Evolutionary conservation across 2,113 vertebrate species (phyloP).

Genomic region (Malurus melanocephalus): DNA sequence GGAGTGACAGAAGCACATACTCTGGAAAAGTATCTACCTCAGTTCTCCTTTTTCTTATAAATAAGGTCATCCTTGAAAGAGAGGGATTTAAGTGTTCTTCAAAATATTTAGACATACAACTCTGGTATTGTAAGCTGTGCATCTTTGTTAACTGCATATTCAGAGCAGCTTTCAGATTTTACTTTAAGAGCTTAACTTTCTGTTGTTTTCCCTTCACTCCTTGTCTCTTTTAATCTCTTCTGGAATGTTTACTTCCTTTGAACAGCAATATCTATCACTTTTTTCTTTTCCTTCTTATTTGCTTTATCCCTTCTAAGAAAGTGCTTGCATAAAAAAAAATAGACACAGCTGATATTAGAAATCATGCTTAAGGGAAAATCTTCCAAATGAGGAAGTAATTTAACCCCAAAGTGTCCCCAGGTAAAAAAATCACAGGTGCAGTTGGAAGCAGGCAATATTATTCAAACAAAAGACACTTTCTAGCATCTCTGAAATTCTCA

Average conservation of each 20-base stretch:
- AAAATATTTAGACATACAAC: not conserved
- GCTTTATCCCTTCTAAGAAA: not conserved
- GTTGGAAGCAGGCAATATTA: not conserved
- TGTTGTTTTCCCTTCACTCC: not conserved
- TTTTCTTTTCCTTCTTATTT: not conserved
- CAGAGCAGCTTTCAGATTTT: not conserved
- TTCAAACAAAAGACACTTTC: not conserved
- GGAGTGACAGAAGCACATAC: not conserved
- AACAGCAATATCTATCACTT: not conserved
- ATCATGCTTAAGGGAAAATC: not conserved
- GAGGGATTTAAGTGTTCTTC: not conserved
- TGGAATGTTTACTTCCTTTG: not conserved
- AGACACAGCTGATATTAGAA: not conserved
- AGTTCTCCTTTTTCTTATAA: not conserved
- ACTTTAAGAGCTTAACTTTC: not conserved
- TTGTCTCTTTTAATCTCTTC: slow-evolving; percentile 1
- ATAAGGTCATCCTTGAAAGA: not conserved
- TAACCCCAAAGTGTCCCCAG: not conserved
- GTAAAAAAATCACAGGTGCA: not conserved
- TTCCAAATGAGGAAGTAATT: not conserved
- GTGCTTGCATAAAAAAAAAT: not conserved
- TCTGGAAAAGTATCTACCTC: not conserved
- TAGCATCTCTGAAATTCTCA: not conserved
- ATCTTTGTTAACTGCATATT: not conserved
- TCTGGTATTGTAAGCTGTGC: not conserved